Conservation (phyloP, 2,888 invertebrate genomes). For the Callyntrura sp. region DNA sequence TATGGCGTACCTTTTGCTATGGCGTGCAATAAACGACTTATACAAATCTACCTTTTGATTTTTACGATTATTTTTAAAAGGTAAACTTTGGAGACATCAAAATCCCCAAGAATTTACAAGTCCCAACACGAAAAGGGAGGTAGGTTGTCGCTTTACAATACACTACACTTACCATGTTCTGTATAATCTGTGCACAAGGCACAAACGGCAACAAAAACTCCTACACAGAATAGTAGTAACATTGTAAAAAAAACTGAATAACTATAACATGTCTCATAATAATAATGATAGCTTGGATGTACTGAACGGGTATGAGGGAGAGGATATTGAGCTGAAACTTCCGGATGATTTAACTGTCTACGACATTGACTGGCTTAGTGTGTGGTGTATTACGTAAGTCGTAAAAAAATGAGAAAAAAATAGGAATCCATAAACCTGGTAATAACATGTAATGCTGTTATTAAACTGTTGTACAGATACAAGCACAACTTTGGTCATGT, state of each 20-base stretch:
- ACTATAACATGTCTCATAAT: background rate
- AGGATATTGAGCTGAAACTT: slow-evolving; percentile 95
- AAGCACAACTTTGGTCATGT: slow-evolving; percentile 97
- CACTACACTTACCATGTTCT: background rate
- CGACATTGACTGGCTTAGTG: slow-evolving; percentile 96
- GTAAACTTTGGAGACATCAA: slow-evolving; percentile 95
- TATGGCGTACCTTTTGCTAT: background rate
- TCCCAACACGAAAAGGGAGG: slow-evolving; percentile 93
- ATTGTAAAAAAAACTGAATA: background rate
- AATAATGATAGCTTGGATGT: slow-evolving; percentile 88
- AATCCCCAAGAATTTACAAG: slow-evolving; percentile 91
- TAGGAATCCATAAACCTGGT: background rate
- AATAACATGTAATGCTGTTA: background rate
- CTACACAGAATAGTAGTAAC: background rate
- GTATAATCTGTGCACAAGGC: background rate
- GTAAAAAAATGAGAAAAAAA: slow-evolving; percentile 9
- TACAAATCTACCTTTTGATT: slow-evolving; percentile 20
- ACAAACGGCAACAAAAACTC: background rate
- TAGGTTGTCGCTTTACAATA: slow-evolving; percentile 82
- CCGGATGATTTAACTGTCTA: slow-evolving; percentile 94
- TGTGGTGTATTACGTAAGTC: slow-evolving; percentile 88
- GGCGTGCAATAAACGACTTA: slow-evolving; percentile 37
- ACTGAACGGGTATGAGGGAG: slow-evolving; percentile 94
- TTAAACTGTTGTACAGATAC: slow-evolving; percentile 87
- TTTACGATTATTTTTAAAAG: slow-evolving; percentile 86